These are phyloP conservation scores for Philonicus albiceps DNA, from an alignment of 2,888 invertebrate genomes.

Conservation along the genomic window DNA sequence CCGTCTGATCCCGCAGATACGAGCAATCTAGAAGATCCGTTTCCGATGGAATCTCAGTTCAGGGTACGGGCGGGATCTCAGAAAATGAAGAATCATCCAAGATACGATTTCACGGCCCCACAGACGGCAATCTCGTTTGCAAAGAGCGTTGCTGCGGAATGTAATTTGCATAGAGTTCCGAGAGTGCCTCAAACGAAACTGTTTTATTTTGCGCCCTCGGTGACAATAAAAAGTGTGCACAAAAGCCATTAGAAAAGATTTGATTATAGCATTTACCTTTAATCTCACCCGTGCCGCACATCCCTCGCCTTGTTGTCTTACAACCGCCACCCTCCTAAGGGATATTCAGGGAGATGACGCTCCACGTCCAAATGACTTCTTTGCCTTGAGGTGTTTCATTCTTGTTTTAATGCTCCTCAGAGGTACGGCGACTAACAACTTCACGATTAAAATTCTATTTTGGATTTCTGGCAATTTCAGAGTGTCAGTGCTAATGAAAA, in stretches of 20 bases:
- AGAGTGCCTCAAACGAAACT: conserved; percentile 40
- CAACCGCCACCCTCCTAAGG: conserved; percentile 20
- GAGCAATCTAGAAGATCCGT: neutral
- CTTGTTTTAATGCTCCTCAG: conserved; percentile 42
- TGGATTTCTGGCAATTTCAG: conserved; percentile 46
- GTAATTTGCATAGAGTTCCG: conserved; percentile 48
- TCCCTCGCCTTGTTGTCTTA: neutral
- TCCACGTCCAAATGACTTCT: conserved; percentile 45
- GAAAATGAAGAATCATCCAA: neutral
- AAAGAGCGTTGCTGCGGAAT: conserved; percentile 44
- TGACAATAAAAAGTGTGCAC: conserved; percentile 49
- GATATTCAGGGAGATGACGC: conserved; percentile 21
- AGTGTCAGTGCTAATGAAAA: conserved; percentile 45
- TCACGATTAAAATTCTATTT: conserved; percentile 49
- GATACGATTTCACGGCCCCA: conserved; percentile 19
- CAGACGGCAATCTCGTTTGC: conserved; percentile 38
- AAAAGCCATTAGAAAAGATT: conserved; percentile 50
- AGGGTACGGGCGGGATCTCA: neutral
- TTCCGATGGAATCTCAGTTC: neutral
- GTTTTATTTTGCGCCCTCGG: conserved; percentile 48
- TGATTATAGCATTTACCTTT: conserved; percentile 50
- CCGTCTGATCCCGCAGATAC: neutral
- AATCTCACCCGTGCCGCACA: conserved; percentile 42
- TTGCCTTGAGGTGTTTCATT: conserved; percentile 46
- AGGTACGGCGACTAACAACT: conserved; percentile 28